These are phyloP conservation scores for Morinoia aosen DNA, from an alignment of 2,888 invertebrate genomes.

Conservation along the genomic window DNA sequence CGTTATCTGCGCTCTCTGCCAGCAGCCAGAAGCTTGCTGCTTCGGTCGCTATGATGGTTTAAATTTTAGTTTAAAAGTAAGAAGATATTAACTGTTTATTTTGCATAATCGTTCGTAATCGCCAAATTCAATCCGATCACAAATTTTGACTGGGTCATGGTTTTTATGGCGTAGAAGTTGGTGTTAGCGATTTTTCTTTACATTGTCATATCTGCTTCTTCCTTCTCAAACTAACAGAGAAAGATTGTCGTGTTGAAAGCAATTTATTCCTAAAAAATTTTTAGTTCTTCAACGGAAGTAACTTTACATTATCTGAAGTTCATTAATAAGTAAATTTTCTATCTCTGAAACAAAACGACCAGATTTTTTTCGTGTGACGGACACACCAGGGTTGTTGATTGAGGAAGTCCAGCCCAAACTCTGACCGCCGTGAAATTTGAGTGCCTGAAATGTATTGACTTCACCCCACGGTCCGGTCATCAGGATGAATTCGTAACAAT, in stretches of 20 bases:
- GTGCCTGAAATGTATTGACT: too few relatives aligned
- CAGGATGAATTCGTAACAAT: background rate
- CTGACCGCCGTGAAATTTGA: too few relatives aligned
- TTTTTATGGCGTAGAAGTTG: background rate
- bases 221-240: background rate
- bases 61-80: background rate
- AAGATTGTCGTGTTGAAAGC: background rate
- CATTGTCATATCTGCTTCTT: background rate
- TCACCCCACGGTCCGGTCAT: background rate
- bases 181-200: background rate
- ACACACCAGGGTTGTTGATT: too few relatives aligned
- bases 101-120: background rate
- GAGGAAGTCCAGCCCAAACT: too few relatives aligned
- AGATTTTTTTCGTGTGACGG: too few relatives aligned
- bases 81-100: background rate
- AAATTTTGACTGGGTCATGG: constrained; percentile 8
- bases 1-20: background rate
- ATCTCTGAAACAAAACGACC: too few relatives aligned
- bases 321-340: background rate
- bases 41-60: background rate
- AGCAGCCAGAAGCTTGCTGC: background rate
- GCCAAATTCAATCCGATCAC: background rate
- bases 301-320: background rate
- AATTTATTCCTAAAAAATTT: background rate
- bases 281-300: background rate